Conservation (phyloP, 2,113 vertebrate genomes). For the Erythrolamprus reginae region DNA sequence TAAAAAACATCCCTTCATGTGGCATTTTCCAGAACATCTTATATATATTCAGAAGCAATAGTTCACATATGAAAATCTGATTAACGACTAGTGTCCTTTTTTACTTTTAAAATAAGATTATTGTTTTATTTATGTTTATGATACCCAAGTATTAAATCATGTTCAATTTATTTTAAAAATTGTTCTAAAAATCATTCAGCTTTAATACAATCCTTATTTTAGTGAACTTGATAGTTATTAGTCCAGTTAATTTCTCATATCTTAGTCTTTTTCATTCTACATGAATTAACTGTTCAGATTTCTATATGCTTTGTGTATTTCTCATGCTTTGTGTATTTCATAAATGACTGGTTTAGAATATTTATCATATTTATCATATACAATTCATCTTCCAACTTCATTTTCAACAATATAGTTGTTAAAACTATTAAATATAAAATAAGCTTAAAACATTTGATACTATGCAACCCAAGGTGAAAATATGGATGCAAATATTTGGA, state of each 20-base stretch:
- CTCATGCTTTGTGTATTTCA: background rate
- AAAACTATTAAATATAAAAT: background rate
- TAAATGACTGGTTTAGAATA: background rate
- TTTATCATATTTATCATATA: background rate
- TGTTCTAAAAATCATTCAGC: background rate
- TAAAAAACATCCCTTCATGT: slow-evolving; percentile 28
- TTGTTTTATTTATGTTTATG: background rate
- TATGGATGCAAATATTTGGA: background rate
- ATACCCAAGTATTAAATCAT: background rate
- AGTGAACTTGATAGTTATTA: background rate
- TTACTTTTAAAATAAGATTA: background rate
- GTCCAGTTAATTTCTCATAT: background rate
- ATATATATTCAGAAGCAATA: background rate
- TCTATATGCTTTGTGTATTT: background rate
- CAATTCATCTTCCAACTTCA: background rate
- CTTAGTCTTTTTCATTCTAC: background rate
- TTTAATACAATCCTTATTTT: background rate
- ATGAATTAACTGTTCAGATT: background rate
- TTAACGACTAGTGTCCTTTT: background rate
- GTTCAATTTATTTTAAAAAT: background rate
- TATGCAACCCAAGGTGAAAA: background rate
- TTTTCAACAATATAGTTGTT: background rate
- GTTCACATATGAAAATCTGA: background rate
- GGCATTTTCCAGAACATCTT: slow-evolving; percentile 14
- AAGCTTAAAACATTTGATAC: background rate